Percentiles rank a stretch among this genome's conserved stretches.
Conservation (phyloP, 2,888 invertebrate species). For the Gryllus longicercus region DNA sequence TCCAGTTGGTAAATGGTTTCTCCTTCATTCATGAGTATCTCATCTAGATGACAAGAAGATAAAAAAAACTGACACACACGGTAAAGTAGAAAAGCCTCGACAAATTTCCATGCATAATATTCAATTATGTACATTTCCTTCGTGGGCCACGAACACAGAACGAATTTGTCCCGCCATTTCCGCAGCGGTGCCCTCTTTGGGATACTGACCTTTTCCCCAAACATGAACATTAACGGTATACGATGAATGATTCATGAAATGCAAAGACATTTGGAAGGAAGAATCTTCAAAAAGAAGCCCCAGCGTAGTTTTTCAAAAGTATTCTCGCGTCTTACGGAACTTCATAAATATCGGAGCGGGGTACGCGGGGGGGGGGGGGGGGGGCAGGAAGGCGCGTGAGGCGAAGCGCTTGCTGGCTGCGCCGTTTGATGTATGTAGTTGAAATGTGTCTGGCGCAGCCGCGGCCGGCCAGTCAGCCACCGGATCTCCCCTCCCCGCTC, state of each 20-base stretch:
- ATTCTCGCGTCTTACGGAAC: slow-evolving; percentile 17
- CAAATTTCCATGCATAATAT: too few species aligned
- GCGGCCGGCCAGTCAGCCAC: not conserved
- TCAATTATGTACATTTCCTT: not conserved
- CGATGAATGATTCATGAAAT: slow-evolving; percentile 17
- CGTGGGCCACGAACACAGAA: slow-evolving; percentile 6
- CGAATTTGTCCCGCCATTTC: not conserved
- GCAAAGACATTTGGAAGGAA: slow-evolving; percentile 17
- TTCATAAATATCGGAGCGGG: slow-evolving; percentile 8
- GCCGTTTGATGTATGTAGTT: not conserved
- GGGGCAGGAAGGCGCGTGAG: not conserved
- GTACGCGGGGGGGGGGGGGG: not conserved
- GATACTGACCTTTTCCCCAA: slow-evolving; percentile 17
- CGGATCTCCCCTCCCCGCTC: not conserved
- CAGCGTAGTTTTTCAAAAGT: slow-evolving; percentile 17
- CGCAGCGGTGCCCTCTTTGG: not conserved
- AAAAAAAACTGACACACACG: too few species aligned
- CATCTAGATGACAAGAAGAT: too few species aligned
- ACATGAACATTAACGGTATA: slow-evolving; percentile 1
- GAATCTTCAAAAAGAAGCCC: not conserved
- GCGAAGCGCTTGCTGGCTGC: not conserved
- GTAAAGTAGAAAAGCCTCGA: too few species aligned
- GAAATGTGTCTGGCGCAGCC: slow-evolving; percentile 2
- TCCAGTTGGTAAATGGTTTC: too few species aligned
- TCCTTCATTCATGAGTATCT: too few species aligned